Conservation (phyloP, 1,140 invertebrate genomes). For the fruit fly (Drosophila melanogaster) region DNA sequence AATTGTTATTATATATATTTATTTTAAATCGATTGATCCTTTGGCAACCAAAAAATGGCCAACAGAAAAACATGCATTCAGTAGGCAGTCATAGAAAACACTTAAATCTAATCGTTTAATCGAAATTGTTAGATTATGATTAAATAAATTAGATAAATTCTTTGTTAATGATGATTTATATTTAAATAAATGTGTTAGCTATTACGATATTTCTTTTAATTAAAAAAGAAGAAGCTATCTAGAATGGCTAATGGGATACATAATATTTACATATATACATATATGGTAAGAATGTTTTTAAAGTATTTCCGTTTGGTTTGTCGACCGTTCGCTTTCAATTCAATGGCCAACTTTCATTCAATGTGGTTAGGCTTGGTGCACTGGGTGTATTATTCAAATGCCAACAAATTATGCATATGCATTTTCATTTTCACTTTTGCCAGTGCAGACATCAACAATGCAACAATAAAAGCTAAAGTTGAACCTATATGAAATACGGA, state of each 20-base stretch:
- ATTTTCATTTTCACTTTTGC: constrained; percentile 50
- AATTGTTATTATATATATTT: no score
- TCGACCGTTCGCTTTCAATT: constrained; percentile 10
- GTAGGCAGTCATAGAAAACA: no score
- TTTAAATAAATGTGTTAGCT: no score
- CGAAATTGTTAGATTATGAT: no score
- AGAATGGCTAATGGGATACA: neutral
- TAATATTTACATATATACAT: no score
- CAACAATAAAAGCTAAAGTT: constrained; percentile 21
- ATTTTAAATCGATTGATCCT: neutral
- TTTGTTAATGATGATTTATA: no score
- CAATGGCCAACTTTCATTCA: constrained; percentile 44
- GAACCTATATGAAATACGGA: neutral
- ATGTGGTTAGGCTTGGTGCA: constrained; percentile 24
- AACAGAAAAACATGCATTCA: no score
- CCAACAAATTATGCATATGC: constrained; percentile 50
- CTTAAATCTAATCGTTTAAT: no score
- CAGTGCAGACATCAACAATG: constrained; percentile 32
- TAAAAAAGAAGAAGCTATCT: no score
- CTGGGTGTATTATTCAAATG: constrained; percentile 42
- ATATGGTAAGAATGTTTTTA: neutral
- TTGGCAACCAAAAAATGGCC: neutral
- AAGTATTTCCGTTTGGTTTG: neutral
- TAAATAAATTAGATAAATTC: no score
- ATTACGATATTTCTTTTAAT: no score